Conservation (phyloP, 2,888 invertebrate species). For the Cataglyphis altisquamis region DNA sequence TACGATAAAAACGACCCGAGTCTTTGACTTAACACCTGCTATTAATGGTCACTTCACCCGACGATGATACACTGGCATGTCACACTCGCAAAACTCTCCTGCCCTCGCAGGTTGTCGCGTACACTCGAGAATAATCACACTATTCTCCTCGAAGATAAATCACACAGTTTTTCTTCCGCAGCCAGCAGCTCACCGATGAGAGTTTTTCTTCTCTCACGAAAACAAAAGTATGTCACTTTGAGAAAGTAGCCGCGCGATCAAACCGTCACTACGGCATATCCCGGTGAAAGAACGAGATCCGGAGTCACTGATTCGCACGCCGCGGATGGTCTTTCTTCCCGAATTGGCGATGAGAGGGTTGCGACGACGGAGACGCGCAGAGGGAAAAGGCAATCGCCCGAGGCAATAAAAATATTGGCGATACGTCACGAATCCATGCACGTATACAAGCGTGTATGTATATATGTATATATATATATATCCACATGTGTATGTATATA, state of each 20-base stretch:
- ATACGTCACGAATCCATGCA: constrained; percentile 38
- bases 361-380: neutral
- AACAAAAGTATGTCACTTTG: constrained; percentile 72
- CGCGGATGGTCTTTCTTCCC: constrained; percentile 7
- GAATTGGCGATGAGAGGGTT: neutral
- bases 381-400: neutral
- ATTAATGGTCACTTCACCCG: constrained; percentile 61
- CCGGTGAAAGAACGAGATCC: constrained; percentile 8
- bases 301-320: constrained; percentile 33
- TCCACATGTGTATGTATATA: constrained; percentile 29
- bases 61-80: constrained; percentile 60
- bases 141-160: constrained; percentile 16
- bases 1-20: neutral
- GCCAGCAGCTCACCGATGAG: constrained; percentile 24
- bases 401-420: constrained; percentile 32
- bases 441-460: constrained; percentile 32
- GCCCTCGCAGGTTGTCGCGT: constrained; percentile 20
- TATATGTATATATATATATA: constrained; percentile 23
- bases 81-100: constrained; percentile 50
- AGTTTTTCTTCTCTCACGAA: constrained; percentile 64
- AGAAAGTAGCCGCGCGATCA: constrained; percentile 60
- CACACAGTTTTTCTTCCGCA: constrained; percentile 30
- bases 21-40: neutral
- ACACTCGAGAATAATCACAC: constrained; percentile 38
- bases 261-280: constrained; percentile 33